A percentile compares a stretch with the other conserved stretches of the same genome.
Evolutionary conservation across 2,888 invertebrate genomes (phyloP).

Genomic region (Hypsopygia costalis): DNA sequence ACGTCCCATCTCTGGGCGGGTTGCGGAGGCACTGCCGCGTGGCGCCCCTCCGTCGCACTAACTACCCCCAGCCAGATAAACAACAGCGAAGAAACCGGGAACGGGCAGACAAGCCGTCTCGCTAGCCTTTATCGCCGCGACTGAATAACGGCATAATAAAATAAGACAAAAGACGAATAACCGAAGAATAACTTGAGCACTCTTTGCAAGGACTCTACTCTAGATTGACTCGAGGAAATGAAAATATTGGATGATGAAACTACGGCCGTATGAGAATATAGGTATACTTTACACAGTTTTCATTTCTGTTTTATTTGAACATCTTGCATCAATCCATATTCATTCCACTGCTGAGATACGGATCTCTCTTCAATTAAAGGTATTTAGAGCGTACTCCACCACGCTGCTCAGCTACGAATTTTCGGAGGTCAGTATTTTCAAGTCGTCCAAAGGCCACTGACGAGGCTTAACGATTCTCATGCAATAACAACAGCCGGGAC

Average conservation of each 20-base stretch:
- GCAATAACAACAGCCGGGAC: too few species aligned
- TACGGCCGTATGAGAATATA: neutral
- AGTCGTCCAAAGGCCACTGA: too few species aligned
- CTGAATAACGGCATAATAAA: conserved; percentile 64
- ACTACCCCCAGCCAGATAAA: conserved; percentile 72
- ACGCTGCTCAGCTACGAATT: too few species aligned
- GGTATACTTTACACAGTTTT: too few species aligned
- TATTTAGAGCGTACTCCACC: too few species aligned
- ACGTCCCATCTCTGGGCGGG: conserved; percentile 68
- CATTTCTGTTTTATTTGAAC: too few species aligned
- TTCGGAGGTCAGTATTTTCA: too few species aligned
- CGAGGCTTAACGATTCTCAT: too few species aligned
- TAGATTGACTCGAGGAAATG: neutral
- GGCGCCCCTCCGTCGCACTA: conserved; percentile 56
- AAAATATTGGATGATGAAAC: neutral
- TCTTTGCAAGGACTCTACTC: conserved; percentile 8
- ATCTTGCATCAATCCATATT: too few species aligned
- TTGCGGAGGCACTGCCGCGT: conserved; percentile 64
- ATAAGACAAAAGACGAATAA: conserved; percentile 70
- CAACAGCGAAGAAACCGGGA: conserved; percentile 73
- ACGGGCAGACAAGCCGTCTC: conserved; percentile 78
- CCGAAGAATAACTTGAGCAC: conserved; percentile 39
- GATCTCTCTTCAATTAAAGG: too few species aligned
- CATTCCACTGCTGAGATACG: too few species aligned
- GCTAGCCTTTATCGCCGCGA: conserved; percentile 61